Evolutionary conservation across 92 coral and sea anemone species (phyloP).

Genomic region (Actinostola sp.): DNA sequence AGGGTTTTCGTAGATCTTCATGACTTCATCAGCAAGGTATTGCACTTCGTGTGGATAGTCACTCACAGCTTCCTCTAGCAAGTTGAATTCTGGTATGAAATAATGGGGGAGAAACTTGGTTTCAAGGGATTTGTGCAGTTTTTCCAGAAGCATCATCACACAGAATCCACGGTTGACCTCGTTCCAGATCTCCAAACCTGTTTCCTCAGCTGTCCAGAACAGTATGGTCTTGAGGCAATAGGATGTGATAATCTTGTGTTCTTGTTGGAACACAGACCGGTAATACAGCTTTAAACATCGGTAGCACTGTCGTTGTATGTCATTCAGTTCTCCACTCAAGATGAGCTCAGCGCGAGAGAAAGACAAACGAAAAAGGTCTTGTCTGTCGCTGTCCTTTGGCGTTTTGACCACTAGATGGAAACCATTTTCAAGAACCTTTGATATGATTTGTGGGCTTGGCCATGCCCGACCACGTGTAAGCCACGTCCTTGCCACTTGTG

Average conservation of each 20-base stretch:
- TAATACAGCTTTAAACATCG: conserved; percentile 66
- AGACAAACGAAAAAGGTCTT: conserved; percentile 74
- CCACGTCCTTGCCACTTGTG: conserved; percentile 67
- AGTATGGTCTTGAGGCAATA: conserved; percentile 65
- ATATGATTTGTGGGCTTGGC: conserved; percentile 59
- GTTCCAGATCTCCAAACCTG: conserved; percentile 40
- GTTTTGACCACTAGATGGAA: conserved; percentile 73
- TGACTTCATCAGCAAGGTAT: conserved; percentile 34
- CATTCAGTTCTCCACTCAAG: conserved; percentile 62
- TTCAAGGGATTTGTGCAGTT: conserved; percentile 43
- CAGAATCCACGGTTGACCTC: conserved; percentile 54
- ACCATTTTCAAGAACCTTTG: conserved; percentile 53
- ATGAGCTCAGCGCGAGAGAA: conserved; percentile 80
- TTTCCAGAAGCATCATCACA: conserved; percentile 59
- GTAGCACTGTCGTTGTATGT: conserved; percentile 71
- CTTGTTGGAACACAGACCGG: conserved; percentile 29
- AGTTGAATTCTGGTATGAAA: conserved; percentile 58
- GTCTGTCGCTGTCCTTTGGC: conserved; percentile 38
- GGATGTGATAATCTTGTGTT: conserved; percentile 47
- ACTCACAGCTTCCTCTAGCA: conserved; percentile 49
- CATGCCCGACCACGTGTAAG: conserved; percentile 61
- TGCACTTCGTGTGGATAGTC: conserved; percentile 39
- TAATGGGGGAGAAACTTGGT: conserved; percentile 47
- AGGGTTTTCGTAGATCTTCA: conserved; percentile 45
- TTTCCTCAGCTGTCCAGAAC: conserved; percentile 37